phyloP scores from a whole-genome alignment of 2,888 invertebrate species.

The Sabellastarte sp. region DNA sequence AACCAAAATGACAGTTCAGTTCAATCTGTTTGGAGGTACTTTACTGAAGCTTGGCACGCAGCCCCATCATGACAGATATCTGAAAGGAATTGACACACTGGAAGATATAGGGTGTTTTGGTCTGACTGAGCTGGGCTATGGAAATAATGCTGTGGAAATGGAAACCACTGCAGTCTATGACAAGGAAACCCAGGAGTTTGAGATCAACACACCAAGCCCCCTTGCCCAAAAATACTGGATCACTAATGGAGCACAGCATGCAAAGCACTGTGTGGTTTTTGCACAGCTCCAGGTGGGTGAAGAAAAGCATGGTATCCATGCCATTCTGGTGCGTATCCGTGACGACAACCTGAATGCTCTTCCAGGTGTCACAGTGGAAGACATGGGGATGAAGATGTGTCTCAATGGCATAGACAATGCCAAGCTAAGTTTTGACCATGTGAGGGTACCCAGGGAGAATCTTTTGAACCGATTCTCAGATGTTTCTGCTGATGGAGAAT shows the following conservation, averaged over 20 bases:
- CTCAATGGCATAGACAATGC: slow-evolving; percentile 43
- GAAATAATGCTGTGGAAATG: slow-evolving; percentile 42
- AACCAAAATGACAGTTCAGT: slow-evolving; percentile 41
- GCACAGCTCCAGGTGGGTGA: slow-evolving; percentile 29
- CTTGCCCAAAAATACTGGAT: slow-evolving; percentile 42
- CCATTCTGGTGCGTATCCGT: slow-evolving; percentile 32
- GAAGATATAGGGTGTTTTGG: slow-evolving; percentile 39
- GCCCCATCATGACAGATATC: slow-evolving; percentile 47
- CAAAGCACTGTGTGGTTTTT: slow-evolving; percentile 39
- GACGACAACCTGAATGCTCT: slow-evolving; percentile 30
- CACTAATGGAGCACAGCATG: slow-evolving; percentile 40
- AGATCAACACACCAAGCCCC: slow-evolving; percentile 32
- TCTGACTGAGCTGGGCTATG: slow-evolving; percentile 38
- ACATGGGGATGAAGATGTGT: slow-evolving; percentile 39
- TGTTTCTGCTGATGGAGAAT: slow-evolving; percentile 30
- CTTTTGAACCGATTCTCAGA: slow-evolving; percentile 34
- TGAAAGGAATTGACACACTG: slow-evolving; percentile 34
- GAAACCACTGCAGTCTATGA: slow-evolving; percentile 39
- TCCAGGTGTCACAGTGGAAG: slow-evolving; percentile 33
- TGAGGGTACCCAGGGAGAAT: slow-evolving; percentile 34
- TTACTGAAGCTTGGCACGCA: slow-evolving; percentile 57
- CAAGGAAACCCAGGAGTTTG: slow-evolving; percentile 29
- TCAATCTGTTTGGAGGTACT: slow-evolving; percentile 56
- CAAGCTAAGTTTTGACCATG: slow-evolving; percentile 32
- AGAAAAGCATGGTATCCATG: slow-evolving; percentile 31